phyloP scores from a whole-genome alignment of 2,888 invertebrate species.

The Drosophila subsilvestris region DNA sequence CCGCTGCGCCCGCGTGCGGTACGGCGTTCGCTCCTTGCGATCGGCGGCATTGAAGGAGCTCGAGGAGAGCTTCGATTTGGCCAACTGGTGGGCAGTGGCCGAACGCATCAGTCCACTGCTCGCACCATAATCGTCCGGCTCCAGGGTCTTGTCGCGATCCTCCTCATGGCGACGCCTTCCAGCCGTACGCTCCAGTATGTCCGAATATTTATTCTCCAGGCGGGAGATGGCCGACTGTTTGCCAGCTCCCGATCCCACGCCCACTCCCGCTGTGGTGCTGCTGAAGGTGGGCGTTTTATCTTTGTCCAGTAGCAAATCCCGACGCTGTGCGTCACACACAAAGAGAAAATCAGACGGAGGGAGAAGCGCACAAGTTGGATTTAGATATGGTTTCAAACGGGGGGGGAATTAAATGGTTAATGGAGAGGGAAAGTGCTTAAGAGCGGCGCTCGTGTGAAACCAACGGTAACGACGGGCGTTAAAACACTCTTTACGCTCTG shows the following conservation, averaged over 20 bases:
- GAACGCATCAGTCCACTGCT: slow-evolving; percentile 87
- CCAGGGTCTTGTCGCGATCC: slow-evolving; percentile 89
- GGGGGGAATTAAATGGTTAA: slow-evolving; percentile 42
- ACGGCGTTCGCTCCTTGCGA: slow-evolving; percentile 84
- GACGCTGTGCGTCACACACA: slow-evolving; percentile 72
- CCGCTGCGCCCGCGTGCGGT: slow-evolving; percentile 77
- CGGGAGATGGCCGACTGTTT: slow-evolving; percentile 87
- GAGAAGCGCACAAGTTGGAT: slow-evolving; percentile 7
- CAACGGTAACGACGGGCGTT: slow-evolving; percentile 66
- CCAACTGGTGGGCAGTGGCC: slow-evolving; percentile 89
- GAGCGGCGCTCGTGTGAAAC: slow-evolving; percentile 75
- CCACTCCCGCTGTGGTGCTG: slow-evolving; percentile 36
- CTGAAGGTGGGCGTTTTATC: slow-evolving; percentile 82
- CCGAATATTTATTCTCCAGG: slow-evolving; percentile 91
- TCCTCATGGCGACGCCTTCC: slow-evolving; percentile 85
- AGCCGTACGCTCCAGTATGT: slow-evolving; percentile 89
- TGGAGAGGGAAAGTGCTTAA: slow-evolving; percentile 71
- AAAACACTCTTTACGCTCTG: slow-evolving; percentile 63
- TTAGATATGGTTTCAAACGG: slow-evolving; percentile 30
- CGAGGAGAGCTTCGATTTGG: slow-evolving; percentile 85
- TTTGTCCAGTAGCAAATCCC: slow-evolving; percentile 80
- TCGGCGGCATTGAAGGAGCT: slow-evolving; percentile 85
- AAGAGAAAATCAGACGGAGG: slow-evolving; percentile 52
- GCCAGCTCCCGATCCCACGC: slow-evolving; percentile 48
- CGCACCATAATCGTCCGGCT: slow-evolving; percentile 85